Percentiles rank a stretch among this genome's conserved stretches.
Conservation (phyloP, 1,140 invertebrate genomes). For the Eupeodes corollae region DNA sequence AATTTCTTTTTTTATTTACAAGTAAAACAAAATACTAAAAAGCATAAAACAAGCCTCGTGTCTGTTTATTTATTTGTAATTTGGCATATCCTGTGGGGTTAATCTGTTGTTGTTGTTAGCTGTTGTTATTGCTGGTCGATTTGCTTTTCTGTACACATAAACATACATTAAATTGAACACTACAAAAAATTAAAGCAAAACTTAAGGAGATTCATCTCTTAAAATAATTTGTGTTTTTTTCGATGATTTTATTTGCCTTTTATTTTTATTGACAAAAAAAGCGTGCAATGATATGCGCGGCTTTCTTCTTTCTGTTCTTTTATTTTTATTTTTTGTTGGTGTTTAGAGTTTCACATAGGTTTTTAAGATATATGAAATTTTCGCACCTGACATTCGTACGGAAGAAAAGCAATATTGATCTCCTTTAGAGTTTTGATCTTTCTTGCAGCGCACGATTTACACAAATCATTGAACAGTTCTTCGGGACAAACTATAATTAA, state of each 20-base stretch:
- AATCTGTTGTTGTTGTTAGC: conserved; percentile 1
- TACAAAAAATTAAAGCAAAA: conserved; percentile 36
- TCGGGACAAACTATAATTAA: conserved; percentile 64
- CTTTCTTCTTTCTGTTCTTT: conserved; percentile 7
- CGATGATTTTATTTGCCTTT: too few relatives aligned
- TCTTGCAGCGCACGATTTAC: conserved; percentile 86
- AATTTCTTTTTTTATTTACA: too few relatives aligned
- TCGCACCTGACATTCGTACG: conserved; percentile 94
- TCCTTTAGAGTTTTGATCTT: conserved; percentile 99
- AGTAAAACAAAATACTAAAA: too few relatives aligned
- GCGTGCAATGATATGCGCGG: conserved; percentile 1
- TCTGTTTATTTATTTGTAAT: conserved; percentile 4
- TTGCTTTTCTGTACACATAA: conserved; percentile 32
- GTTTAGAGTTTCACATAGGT: neutral
- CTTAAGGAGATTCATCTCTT: conserved; percentile 26
- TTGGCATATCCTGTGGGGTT: conserved; percentile 6
- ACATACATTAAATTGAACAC: conserved; percentile 37
- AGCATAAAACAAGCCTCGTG: too few relatives aligned
- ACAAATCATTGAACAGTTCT: conserved; percentile 90
- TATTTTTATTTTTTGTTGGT: conserved; percentile 7
- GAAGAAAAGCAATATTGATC: conserved; percentile 99
- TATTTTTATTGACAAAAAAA: conserved; percentile 3
- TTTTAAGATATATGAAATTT: conserved; percentile 4
- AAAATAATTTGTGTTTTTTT: conserved; percentile 1
- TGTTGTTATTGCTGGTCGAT: conserved; percentile 15